Base-by-base conservation (phyloP, 2,113 vertebrate genomes). In the Sphyrna mokarran region DNA sequence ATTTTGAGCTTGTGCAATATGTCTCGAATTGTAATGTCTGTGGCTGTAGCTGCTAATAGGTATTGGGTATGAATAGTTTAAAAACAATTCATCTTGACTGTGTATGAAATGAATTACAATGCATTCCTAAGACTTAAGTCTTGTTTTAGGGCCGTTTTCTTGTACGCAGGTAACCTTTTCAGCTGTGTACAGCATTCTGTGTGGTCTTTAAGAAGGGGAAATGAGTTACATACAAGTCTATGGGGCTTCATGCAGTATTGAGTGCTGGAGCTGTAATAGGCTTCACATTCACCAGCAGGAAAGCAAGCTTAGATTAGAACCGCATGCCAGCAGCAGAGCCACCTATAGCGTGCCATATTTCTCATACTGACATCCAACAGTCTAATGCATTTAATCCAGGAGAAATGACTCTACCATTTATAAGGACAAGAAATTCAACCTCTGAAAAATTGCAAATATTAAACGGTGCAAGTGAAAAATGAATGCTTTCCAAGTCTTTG, bases 291-390 rank as follows among this genome's bases (percentile, higher is more conserved):
- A 20, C 96, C 76, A 96, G 95, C 96, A 26, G 63, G 95, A 95
- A 96, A 96, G 95, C 63, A 96, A 95, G 80, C 80, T 94, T 96
- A 69, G 89, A 96, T 96, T 96, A 26, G 72, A 18, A 0, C 94
- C 63, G 72, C 95, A 94, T 96, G 94, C 95, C 20, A 96, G 96
- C 95, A 96, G 94, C 0, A 96, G 96, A 96, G 96, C 23, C 95
- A 96, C 96, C 96, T 95, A 70, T 86, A 96, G 96, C 61, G 91
- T 96, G 23, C 96, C 87, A 95, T 96, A 96, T 96, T 48, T 95
- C 95, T 87, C 96, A 97, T 96, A 96, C 96, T 97, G 96, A 96
- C 96, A 97, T 96, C 96, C 96, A 90, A 95, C 96, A 97, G 96
- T 96, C 95, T 91, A 96, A 96, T 96, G 95, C 10, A 40, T 97